These are phyloP conservation scores for Paralichthys olivaceus DNA, from an alignment of 2,113 vertebrate genomes.

Conservation along the genomic window DNA sequence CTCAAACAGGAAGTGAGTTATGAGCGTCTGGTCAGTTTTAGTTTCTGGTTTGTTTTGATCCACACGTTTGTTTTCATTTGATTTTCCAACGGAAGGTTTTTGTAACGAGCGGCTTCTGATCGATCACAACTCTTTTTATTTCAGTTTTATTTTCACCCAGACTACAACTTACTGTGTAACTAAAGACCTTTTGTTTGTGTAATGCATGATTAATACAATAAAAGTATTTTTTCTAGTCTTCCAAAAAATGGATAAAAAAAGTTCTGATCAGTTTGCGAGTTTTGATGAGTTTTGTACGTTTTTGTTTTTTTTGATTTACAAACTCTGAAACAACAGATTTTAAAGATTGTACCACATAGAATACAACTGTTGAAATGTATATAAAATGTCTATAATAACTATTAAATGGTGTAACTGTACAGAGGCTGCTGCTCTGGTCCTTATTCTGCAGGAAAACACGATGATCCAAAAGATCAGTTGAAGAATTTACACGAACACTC, in stretches of 20 bases:
- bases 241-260: conserved; percentile 83
- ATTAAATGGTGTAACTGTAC: conserved; percentile 99
- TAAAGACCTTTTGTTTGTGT: conserved; percentile 91
- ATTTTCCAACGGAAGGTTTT: conserved; percentile 3
- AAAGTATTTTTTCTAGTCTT: conserved; percentile 99
- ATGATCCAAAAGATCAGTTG: no score
- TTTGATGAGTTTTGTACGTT: conserved; percentile 97
- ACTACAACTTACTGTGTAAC: conserved; percentile 90
- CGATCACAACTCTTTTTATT: conserved; percentile 79
- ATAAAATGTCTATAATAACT: conserved; percentile 99
- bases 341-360: conserved; percentile 98
- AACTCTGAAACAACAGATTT: conserved; percentile 95
- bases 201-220: conserved; percentile 98
- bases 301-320: conserved; percentile 89
- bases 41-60: conserved; percentile 53
- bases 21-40: no score
- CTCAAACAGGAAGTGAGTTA: neutral
- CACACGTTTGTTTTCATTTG: conserved; percentile 43
- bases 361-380: conserved; percentile 96
- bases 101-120: conserved; percentile 63
- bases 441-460: no score
- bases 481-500: no score
- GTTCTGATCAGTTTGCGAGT: conserved; percentile 94
- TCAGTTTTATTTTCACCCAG: conserved; percentile 80
- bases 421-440: conserved; percentile 47